Percentiles rank a stretch among this genome's conserved stretches.
These are phyloP conservation scores for Dasypus novemcinctus DNA, from an alignment of 2,113 vertebrate genomes.

Conservation along the genomic window DNA sequence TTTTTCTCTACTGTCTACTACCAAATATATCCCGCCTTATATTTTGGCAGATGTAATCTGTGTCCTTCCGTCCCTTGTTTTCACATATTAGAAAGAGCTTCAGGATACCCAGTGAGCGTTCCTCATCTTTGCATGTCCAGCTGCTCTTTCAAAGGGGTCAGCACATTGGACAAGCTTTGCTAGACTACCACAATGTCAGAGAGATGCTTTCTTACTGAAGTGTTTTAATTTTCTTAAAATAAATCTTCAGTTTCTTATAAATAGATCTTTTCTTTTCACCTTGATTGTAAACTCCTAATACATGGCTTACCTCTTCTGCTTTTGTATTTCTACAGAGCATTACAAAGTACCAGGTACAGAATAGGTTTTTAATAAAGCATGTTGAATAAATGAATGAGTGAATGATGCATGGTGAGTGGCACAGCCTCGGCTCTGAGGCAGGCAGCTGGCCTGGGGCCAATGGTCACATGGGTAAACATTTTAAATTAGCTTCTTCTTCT, in stretches of 20 bases:
- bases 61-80: background rate
- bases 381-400: background rate
- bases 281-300: background rate
- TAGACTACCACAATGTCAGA: background rate
- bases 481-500: background rate
- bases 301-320: background rate
- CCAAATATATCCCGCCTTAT: background rate
- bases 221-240: background rate
- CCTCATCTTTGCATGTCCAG: background rate
- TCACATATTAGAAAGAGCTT: background rate
- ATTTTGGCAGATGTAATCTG: background rate
- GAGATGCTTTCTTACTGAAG: background rate
- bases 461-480: background rate
- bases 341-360: background rate
- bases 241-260: background rate
- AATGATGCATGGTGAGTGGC: background rate
- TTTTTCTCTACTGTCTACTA: background rate
- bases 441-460: background rate
- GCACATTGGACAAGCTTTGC: background rate
- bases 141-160: background rate
- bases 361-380: background rate
- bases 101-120: background rate
- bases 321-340: background rate
- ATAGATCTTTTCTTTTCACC: background rate
- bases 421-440: background rate